Base-by-base conservation (phyloP, 2,888 invertebrate species). In the Masnerella sp. region DNA sequence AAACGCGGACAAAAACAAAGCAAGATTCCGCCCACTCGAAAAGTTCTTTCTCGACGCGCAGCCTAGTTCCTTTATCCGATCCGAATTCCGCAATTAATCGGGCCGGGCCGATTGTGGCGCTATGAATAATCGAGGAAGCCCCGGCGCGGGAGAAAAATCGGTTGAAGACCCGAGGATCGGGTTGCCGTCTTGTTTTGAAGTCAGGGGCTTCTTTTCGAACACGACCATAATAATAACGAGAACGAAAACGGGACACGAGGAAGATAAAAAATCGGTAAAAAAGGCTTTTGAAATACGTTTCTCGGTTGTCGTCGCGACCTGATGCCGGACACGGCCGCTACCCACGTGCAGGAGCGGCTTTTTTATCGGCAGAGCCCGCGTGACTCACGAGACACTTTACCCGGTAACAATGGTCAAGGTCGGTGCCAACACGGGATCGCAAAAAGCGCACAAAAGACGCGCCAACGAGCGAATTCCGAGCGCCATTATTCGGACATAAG, bases 331-430 rank as follows among this genome's bases (percentile, higher is more conserved):
- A 47, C 69, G 47, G 68, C 68, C 59, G 73, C 68, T 58, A 25
- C 52, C 62, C 73, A 69, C 68, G 73, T 69, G 71, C 45, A 52
- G 58, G 1, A 42, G 20, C 25, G 62, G 11, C 38, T 61, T 76
- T 76, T 76, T 76, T 74, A 70, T 75, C 59, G 49, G 54, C 11
- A 59, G 58, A 54, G 51, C 65, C 59, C 17, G 36, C 43, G 51
- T 68, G 68, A 58, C 67, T 70, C 73, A 67, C 62, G 73, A 65
- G 74, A 74, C 71, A 71, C 70, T 74, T 71, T 56, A 68, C 49
- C 67, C 59, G 71, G 64, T 61, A 76, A 76, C 69, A 74, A 71
- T 76, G 76, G 74, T 76, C 76, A 76, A 76, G 76, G 76, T 76
- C 72, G 69, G 59, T 49, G 25, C 25, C 47, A 32, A 59, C 59